Evolutionary conservation across 2,797 vertebrate genomes (phyloP), one percentile per base, ranked within the genome.

Genomic region (Melanotaenia parkinsoni): DNA sequence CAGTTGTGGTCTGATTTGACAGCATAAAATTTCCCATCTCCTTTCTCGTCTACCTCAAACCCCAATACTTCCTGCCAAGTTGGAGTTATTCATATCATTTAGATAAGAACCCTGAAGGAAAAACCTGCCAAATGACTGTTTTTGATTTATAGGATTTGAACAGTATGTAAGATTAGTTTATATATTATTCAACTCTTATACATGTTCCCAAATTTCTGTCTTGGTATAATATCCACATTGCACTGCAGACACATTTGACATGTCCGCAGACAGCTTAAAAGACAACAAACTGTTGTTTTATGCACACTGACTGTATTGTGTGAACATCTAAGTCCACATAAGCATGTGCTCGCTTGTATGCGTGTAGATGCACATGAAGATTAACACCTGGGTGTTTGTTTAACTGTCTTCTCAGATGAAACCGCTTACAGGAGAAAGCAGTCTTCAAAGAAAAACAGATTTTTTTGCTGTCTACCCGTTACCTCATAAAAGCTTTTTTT

Each of bases 101-200:
- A 88, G 90, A 89, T 85, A 91, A 76, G 75, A 65, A 51, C 76
- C 91, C 89, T 59, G 70, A 82, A 82, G 91, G 81, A 30, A 64
- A 79, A 74, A 86, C 32, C 89, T 90, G 90, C 88, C 89, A 92
- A 88, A 90, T 72, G 69, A 87, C 65, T 80, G 70, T 81, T 87
- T 89, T 88, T 87, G 90, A 92, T 86, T 67, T 81, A 88, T 86
- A 77, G 84, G 63, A 83, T 88, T 85, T 91, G 79, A 53, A 26
- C 51, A 53, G 51, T 88, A 67, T 85, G 67, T 83, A 77, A 88
- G 82, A 88, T 89, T 87, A 90, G 84, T 91, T 87, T 86, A 82
- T 88, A 50, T 76, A 82, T 83, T 79, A 85, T 84, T 87, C 73
- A 88, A 82, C 81, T 81, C 53, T 72, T 60, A 80, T 60, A 79